A percentile compares a stretch with the other conserved stretches of the same genome.
Conservation (phyloP, 2,113 vertebrate genomes). For the Bufo gargarizans region DNA sequence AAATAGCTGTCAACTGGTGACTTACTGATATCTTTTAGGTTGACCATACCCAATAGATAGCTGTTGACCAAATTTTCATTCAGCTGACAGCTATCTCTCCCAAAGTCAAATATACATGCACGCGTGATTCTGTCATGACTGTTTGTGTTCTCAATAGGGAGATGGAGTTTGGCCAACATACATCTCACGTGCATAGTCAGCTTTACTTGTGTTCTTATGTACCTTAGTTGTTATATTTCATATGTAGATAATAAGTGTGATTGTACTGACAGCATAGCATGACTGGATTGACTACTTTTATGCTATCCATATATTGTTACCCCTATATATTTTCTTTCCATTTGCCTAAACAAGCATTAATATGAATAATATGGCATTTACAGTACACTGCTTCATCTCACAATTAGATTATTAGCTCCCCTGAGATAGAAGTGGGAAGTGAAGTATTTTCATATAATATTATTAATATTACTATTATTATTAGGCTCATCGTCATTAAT, state of each 20-base stretch:
- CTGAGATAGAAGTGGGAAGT: not conserved
- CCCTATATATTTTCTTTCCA: not conserved
- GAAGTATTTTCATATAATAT: not conserved
- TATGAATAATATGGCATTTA: not conserved
- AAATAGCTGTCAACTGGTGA: no score
- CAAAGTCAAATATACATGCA: no score
- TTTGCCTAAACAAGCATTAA: not conserved
- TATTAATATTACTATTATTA: not conserved
- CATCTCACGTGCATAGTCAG: no score
- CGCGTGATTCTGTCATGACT: no score
- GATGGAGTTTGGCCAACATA: no score
- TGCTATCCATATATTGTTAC: not conserved
- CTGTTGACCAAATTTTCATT: no score
- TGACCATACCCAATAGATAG: no score
- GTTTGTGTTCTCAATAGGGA: no score
- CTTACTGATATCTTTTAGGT: no score
- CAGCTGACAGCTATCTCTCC: no score
- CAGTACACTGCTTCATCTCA: not conserved
- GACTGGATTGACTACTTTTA: not conserved
- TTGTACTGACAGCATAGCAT: not conserved
- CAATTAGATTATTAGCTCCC: not conserved
- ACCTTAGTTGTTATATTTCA: no score
- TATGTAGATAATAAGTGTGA: not conserved
- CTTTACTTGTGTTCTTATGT: no score
- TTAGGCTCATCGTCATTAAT: not conserved